Base-by-base conservation (phyloP, 2,797 vertebrate species). In the Myotis daubentonii region DNA sequence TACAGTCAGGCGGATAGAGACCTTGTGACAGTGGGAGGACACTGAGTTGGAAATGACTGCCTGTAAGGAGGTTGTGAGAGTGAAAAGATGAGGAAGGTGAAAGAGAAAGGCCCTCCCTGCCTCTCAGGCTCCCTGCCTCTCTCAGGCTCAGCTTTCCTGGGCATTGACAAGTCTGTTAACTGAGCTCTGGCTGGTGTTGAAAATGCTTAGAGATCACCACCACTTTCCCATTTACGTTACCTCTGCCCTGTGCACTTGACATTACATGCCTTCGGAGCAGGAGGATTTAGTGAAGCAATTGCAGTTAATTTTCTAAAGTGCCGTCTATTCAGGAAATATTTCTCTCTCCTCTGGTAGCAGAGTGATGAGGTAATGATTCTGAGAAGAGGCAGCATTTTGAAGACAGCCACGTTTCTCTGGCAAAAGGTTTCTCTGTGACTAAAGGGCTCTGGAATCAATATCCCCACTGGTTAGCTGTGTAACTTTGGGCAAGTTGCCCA, bases 21-120 rank as follows among this genome's bases (percentile, higher is more conserved):
- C 76, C 97, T 98, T 86, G 83, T 98, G 93, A 98, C 98, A 94
- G 95, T 91, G 96, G 98, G 96, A 98, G 98, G 98, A 96, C 94
- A 44, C 81, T 97, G 71, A 98, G 76, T 97, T 97, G 41, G 97
- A 98, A 97, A 98, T 98, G 93, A 97, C 96, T 81, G 97, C 97
- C 66, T 97, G 96, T 71, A 96, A 96, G 93, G 97, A 98, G 72
- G 95, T 97, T 95, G 96, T 96, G 97, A 98, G 93, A 92, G 96
- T 51, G 96, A 97, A 89, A 97, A 97, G 92, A 87, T 44, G 79
- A 82, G 33, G 15, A 80, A 97, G 97, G 98, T 97, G 81, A 93
- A 53, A 49, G 86, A 55, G 41, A 28, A 30, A 90, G 70, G 20
- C 8, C 66, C 28, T 53, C 1, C 0, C 15, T 28, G 41, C 4